Base-by-base conservation (phyloP, 2,113 vertebrate species). In the Zootoca vivipara region DNA sequence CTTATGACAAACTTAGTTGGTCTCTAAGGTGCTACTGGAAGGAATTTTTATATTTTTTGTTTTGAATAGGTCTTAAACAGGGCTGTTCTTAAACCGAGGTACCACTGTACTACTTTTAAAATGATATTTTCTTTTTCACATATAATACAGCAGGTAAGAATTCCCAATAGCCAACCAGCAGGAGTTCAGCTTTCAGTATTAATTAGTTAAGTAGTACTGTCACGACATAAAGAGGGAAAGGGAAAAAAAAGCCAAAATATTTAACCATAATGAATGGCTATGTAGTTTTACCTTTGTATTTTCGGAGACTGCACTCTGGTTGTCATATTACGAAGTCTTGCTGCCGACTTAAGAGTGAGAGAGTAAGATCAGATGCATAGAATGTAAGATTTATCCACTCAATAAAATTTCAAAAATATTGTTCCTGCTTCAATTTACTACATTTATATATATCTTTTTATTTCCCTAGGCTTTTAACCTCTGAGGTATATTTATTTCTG, bases 221-320 rank as follows among this genome's bases (percentile, higher is more conserved):
- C 20, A 42, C 62, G 28, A 40, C 24, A 26, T 38, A 26, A 65
- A 82, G 13, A 15, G 16, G 35, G 58, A 30, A 18, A 42, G 24
- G 16, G 3, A 15, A 1, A 2, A 40, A 18, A 28, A 40, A 15
- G 33, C 24, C 13, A 30, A 30, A 82, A 67, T 69, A 38, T n/a
- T n/a, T 56, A 35, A 15, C 28, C 42, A 42, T 13, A 46, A 15
- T 0, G 15, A 2, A 46, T 15, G 56, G 9, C 6, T 46, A 30
- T 28, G 42, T 80, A 67, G n/a, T 1, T 90, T 96, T 96, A 97
- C 97, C 97, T 97, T 92, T 94, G 97, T n/a, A 78, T 92, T 89
- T 78, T 78, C 1, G 9, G 38, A 56, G 93, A 35, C 0, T 52
- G 88, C 6, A 18, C 95, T 89, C 89, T 96, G 24, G 89, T 75